phyloP scores from a whole-genome alignment of 1,140 invertebrate species.

The Bursaphelenchus mucronatus region DNA sequence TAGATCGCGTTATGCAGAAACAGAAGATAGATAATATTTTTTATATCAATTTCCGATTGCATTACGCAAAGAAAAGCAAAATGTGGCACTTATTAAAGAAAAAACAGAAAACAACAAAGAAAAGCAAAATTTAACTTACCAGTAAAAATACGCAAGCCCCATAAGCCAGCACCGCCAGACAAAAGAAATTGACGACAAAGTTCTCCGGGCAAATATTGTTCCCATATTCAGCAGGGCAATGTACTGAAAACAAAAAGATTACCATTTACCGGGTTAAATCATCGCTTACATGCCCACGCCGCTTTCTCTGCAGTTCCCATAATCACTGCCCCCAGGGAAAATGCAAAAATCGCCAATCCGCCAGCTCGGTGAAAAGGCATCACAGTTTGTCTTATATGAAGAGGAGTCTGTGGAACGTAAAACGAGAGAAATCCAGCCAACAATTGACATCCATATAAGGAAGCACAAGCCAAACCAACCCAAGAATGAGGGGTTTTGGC shows the following conservation, averaged over 20 bases:
- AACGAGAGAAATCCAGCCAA: constrained; percentile 4
- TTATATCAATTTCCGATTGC: too few species aligned
- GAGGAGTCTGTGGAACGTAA: constrained; percentile 6
- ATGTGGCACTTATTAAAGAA: too few species aligned
- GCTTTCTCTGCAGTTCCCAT: constrained; percentile 16
- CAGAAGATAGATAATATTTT: too few species aligned
- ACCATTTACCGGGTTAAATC: not conserved
- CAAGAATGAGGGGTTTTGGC: constrained; percentile 11
- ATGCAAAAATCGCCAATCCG: constrained; percentile 14
- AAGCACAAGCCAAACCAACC: constrained; percentile 18
- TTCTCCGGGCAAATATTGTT: constrained; percentile 12
- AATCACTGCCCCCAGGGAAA: constrained; percentile 14
- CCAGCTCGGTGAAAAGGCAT: constrained; percentile 12
- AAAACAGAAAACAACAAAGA: too few species aligned
- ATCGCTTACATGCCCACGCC: constrained; percentile 1
- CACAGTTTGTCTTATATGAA: constrained; percentile 8
- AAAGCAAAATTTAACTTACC: not conserved
- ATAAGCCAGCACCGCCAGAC: constrained; percentile 5
- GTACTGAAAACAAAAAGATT: constrained; percentile 3
- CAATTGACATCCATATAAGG: constrained; percentile 15
- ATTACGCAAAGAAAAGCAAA: too few species aligned
- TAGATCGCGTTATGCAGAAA: too few species aligned
- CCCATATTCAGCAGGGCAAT: not conserved
- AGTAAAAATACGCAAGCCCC: constrained; percentile 8
- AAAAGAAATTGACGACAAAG: constrained; percentile 13